Percentiles rank a stretch among this genome's conserved stretches.
Conservation (phyloP, 2,113 vertebrate genomes). For the Murina feae region DNA sequence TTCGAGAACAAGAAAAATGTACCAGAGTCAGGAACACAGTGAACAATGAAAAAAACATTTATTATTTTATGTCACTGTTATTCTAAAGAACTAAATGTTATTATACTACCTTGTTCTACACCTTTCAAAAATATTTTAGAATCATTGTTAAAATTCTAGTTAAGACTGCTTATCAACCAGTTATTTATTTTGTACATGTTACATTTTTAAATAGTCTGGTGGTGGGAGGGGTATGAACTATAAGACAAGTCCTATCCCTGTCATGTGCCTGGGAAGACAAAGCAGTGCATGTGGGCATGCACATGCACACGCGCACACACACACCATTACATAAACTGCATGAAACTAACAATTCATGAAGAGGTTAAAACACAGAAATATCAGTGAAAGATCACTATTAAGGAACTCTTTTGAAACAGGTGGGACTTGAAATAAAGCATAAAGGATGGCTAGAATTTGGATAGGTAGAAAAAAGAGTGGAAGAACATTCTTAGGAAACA, state of each 20-base stretch:
- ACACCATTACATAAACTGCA: background rate
- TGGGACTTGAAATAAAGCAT: background rate
- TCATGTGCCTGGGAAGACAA: background rate
- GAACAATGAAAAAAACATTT: background rate
- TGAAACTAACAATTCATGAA: background rate
- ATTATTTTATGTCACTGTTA: background rate
- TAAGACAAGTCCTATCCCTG: background rate
- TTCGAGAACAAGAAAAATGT: background rate
- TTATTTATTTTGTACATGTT: background rate
- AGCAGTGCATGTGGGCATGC: accelerated
- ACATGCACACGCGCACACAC: too few species aligned
- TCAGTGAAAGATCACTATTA: background rate
- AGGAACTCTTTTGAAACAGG: background rate
- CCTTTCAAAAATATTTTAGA: background rate
- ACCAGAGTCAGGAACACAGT: background rate
- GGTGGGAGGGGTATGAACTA: background rate
- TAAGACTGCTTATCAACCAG: background rate
- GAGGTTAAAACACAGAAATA: background rate
- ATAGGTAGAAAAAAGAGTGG: background rate
- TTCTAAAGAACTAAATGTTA: background rate
- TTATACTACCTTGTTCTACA: background rate
- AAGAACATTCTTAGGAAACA: background rate
- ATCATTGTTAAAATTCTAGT: background rate
- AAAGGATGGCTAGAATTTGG: background rate
- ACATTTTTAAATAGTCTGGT: background rate